Evolutionary conservation across 2,888 invertebrate species (phyloP), one percentile per base, ranked within the genome.

Genomic region (Protonemura montana): DNA sequence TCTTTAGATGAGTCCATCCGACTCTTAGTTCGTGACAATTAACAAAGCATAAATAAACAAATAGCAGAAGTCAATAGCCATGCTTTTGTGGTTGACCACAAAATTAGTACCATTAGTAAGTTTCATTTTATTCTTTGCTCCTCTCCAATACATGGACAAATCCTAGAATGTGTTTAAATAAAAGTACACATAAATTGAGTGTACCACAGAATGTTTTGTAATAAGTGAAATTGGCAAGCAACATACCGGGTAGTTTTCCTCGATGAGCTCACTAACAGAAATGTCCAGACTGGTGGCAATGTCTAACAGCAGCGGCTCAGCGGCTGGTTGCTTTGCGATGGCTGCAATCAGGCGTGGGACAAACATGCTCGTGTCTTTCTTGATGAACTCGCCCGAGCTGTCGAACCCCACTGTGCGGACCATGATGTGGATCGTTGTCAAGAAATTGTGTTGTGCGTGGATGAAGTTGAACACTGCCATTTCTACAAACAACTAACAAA

Each of bases 391-490:
- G 89, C 94, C 93, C 10, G 94, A 94, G 76, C 94, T 94, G 28
- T 93, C 93, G 89, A 94, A 96, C 0, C 95, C 96, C 86, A 96
- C 93, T 87, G 95, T 94, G 88, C 94, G 93, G 0, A 95, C 94
- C 0, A 95, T 91, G 89, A 94, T 93, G 16, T 94, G 92, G 85
- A 95, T 91, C 0, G 94, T 93, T 82, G 93, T 92, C 0, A 93
- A 92, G 89, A 95, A 92, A 83, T 93, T 93, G 88, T 93, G 93
- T 0, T 93, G 92, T 87, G 93, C 92, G 86, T 90, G 89, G 29
- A 93, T 91, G 85, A 93, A 92, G 89, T 95, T 94, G 86, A 93
- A 92, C 86, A 93, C 93, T 1, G 94, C 94, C 88, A 94, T 92
- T 28, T 94, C 92, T 88, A 93, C 93, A 86, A 93, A 92, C 16